Base-by-base conservation (phyloP, 2,888 invertebrate species). In the Antheraea yamamai region DNA sequence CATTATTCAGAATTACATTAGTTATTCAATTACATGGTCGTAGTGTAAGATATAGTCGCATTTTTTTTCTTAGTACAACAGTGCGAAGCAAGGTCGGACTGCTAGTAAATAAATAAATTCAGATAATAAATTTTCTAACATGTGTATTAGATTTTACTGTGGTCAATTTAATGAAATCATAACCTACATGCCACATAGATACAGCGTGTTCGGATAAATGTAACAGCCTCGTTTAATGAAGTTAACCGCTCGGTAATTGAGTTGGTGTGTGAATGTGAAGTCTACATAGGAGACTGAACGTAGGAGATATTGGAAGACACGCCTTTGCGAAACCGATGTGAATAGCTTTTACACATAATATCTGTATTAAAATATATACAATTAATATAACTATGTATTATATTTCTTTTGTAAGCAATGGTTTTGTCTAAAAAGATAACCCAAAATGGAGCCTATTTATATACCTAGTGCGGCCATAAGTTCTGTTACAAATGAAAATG, bases 181-280 rank as follows among this genome's bases (percentile, higher is more conserved):
- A 30, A 12, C 26, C 26, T 1, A 12, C 30, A 66, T 26, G n/a
- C 23, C 61, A 12, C 61, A 61, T 61, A 61, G 61, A 61, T 16
- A 66, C 16, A 30, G 12, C 26, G 30, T 66, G 64, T 39, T 70
- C 70, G 1, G 26, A 70, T n/a, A 18, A 35, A n/a, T 20, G 14
- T 39, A 39, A n/a, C 39, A 20, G n/a, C 39, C 39, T 70, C 70
- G n/a, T 70, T 70, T 20, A 70, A 39, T 70, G 39, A 70, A 39
- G 39, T 35, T 8, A 70, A 18, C 39, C 70, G 26, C 70, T 70
- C n/a, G n/a, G n/a, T 70, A 70, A 70, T 39, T 70, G 70, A 70
- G 39, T 39, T n/a, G 20, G 7, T 23, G 39, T 70, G 20, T 20
- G 70, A 39, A 70, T 70, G 35, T 20, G 14, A 64, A 35, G 68